phyloP scores from a whole-genome alignment of 2,888 invertebrate species.

The Amphipoea lucens region DNA sequence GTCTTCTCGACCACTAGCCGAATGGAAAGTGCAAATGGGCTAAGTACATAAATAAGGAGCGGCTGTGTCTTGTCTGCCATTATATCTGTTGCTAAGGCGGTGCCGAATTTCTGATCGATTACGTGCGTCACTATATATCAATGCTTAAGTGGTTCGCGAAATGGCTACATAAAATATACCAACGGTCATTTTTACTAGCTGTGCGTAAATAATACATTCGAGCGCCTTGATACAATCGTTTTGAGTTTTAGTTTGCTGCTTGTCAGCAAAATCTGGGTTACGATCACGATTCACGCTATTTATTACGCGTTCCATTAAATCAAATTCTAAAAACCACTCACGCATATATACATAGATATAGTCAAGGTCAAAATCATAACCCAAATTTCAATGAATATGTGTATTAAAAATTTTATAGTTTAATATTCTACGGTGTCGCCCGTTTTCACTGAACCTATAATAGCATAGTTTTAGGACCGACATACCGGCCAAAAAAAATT shows the following conservation, averaged over 20 bases:
- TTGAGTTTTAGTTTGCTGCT: slow-evolving; percentile 62
- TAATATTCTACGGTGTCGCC: slow-evolving; percentile 59
- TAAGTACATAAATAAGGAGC: slow-evolving; percentile 67
- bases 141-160: slow-evolving; percentile 37
- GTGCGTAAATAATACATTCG: slow-evolving; percentile 4
- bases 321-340: slow-evolving; percentile 22
- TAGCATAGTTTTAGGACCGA: slow-evolving; percentile 42
- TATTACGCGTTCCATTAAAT: slow-evolving; percentile 70
- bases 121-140: slow-evolving; percentile 61
- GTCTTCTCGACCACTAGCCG: slow-evolving; percentile 68
- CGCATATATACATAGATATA: slow-evolving; percentile 27
- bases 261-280: slow-evolving; percentile 76
- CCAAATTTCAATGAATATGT: slow-evolving; percentile 23
- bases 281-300: slow-evolving; percentile 76
- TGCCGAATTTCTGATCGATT: slow-evolving; percentile 59
- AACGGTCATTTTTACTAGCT: slow-evolving; percentile 30
- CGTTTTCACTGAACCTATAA: slow-evolving; percentile 61
- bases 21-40: slow-evolving; percentile 73
- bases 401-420: slow-evolving; percentile 5
- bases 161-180: slow-evolving; percentile 22
- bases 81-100: slow-evolving; percentile 70
- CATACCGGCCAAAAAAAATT: slow-evolving; percentile 54
- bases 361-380: slow-evolving; percentile 37
- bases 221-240: neutral
- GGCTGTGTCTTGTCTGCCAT: slow-evolving; percentile 62